Base-by-base conservation (phyloP, 2,888 invertebrate species). In the Drosophila rubida region DNA sequence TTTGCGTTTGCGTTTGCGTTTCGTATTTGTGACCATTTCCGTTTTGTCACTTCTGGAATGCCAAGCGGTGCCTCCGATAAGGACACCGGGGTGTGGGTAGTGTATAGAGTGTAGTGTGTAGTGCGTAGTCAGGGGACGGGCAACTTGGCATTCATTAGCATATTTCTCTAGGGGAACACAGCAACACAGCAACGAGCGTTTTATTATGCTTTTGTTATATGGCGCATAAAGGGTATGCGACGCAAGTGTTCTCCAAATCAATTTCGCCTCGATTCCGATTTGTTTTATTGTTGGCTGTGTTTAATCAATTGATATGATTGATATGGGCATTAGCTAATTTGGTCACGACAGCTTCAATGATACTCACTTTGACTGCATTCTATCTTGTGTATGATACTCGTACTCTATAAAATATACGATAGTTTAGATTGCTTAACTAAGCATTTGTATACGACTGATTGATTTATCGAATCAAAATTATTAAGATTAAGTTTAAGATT, bases 61-160 rank as follows among this genome's bases (percentile, higher is more conserved):
- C 14, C 11, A 37, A 5, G 35, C 13, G 13, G 39, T 14, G 9
- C 4, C 13, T 3, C 13, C 19, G 41, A 19, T 11, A 7, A n/a
- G 7, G 0, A 3, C 39, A 1, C 11, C 13, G 32, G 22, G 23
- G 35, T 9, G 19, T 19, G 19, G 1, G 19, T 19, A 27, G 51
- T 41, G 61, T 25, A 2, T 27, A 13, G 46, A n/a, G n/a, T n/a
- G n/a, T n/a, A n/a, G 19, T 19, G 19, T 19, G 19, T 19, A 27
- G 51, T 41, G 61, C 25, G 3, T 27, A 13, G 46, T 13, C 37
- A 22, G 37, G 32, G 51, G 37, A 27, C 41, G 51, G 55, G 54
- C 46, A 53, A 45, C 60, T 66, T 71, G 80, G 80, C 87, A 80
- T 86, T 82, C 82, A 83, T 82, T 82, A 82, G 84, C 82, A 82